phyloP scores from a whole-genome alignment of 2,888 invertebrate genomes.

The Tanypteryx hageni region DNA sequence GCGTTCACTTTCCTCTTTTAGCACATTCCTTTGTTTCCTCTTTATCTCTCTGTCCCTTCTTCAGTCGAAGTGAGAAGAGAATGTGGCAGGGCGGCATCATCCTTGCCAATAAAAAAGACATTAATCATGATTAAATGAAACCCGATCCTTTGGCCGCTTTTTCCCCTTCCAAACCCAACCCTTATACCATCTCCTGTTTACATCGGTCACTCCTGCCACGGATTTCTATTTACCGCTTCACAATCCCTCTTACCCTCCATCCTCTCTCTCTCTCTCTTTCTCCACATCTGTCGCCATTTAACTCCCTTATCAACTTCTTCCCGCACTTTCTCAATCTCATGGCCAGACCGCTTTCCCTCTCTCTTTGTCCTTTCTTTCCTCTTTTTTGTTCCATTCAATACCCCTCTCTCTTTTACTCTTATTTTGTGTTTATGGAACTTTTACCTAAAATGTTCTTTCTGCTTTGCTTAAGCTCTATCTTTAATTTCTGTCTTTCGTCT shows the following conservation, averaged over 20 bases:
- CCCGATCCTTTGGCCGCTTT: background rate
- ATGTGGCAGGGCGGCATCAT: conserved; percentile 6
- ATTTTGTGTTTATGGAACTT: background rate
- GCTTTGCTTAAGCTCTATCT: too few relatives aligned
- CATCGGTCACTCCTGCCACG: background rate
- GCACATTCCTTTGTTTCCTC: background rate
- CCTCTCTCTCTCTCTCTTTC: background rate
- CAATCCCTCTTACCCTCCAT: background rate
- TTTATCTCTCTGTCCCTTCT: background rate
- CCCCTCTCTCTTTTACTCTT: background rate
- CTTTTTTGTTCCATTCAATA: background rate
- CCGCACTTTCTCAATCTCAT: background rate
- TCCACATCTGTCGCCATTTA: background rate
- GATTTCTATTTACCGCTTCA: background rate
- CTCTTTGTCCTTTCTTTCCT: background rate
- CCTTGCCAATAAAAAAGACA: conserved; percentile 21
- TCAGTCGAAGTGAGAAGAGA: background rate
- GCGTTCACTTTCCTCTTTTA: background rate
- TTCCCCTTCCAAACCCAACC: background rate
- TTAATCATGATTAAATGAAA: conserved; percentile 1
- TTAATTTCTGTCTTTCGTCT: too few relatives aligned
- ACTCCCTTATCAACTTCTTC: too few relatives aligned
- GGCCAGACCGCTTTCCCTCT: background rate
- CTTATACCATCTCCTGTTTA: background rate
- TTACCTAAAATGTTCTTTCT: background rate